A percentile compares a stretch with the other conserved stretches of the same genome.
phyloP scores from a whole-genome alignment of 1,140 invertebrate species.

The Zaprionus gabonicus region DNA sequence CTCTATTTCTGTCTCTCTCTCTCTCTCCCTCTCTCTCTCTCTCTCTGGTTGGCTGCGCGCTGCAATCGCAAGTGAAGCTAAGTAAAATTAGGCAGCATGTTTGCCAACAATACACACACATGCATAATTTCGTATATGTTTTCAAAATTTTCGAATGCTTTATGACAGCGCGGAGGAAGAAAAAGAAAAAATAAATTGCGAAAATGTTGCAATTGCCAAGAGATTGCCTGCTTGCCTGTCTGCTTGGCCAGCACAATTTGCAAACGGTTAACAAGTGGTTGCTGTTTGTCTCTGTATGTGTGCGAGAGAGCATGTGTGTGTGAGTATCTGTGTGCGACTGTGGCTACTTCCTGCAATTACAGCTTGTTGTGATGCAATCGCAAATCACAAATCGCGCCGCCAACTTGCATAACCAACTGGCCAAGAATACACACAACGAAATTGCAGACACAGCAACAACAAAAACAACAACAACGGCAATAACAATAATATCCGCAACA shows the following conservation, averaged over 20 bases:
- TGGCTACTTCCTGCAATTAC: constrained; percentile 70
- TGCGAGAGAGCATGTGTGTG: constrained; percentile 6
- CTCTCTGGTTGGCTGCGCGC: constrained; percentile 25
- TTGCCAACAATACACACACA: constrained; percentile 3
- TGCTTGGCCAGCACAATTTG: constrained; percentile 18
- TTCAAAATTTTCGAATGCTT: constrained; percentile 35
- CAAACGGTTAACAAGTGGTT: constrained; percentile 16
- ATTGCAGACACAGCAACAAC: constrained; percentile 16
- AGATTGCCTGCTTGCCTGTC: constrained; percentile 15
- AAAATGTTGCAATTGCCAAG: constrained; percentile 43
- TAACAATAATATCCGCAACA: not conserved
- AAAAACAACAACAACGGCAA: constrained; percentile 22
- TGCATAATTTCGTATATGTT: not conserved
- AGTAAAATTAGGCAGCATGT: constrained; percentile 18
- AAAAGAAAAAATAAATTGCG: constrained; percentile 35
- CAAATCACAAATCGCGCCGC: constrained; percentile 33
- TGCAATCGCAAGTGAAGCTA: constrained; percentile 46
- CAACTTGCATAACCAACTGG: constrained; percentile 75
- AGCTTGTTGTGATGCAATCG: constrained; percentile 66
- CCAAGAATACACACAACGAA: constrained; percentile 67
- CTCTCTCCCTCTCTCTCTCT: not conserved
- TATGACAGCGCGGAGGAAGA: constrained; percentile 30
- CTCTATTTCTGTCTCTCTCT: constrained; percentile 1
- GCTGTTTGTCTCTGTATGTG: constrained; percentile 22
- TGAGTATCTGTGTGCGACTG: constrained; percentile 27